Percentiles rank a stretch among this genome's conserved stretches.
These are phyloP conservation scores for Seira ritae DNA, from an alignment of 2,888 invertebrate genomes.

Conservation along the genomic window DNA sequence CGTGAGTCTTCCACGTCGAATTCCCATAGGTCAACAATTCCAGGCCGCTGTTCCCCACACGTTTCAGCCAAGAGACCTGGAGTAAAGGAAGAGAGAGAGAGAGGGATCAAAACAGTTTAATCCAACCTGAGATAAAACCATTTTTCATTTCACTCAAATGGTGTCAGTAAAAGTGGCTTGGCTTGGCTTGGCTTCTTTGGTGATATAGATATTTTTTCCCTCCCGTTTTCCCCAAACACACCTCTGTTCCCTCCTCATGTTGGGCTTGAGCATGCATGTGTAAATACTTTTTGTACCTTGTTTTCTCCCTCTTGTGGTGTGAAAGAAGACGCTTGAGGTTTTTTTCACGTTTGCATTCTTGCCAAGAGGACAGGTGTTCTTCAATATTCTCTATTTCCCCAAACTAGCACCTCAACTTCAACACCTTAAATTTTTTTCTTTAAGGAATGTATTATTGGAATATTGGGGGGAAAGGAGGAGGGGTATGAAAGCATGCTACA, in stretches of 20 bases:
- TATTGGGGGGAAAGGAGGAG: not conserved
- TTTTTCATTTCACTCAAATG: no score
- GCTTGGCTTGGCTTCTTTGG: no score
- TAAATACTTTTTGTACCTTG: no score
- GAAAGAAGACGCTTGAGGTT: no score
- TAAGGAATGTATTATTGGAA: not conserved
- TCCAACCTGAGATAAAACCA: no score
- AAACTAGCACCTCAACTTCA: not conserved
- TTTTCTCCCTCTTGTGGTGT: no score
- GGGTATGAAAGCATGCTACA: not conserved
- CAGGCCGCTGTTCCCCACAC: constrained; percentile 79
- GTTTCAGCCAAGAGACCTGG: constrained; percentile 81
- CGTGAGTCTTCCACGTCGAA: constrained; percentile 79
- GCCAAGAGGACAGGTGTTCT: no score
- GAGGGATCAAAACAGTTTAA: not conserved
- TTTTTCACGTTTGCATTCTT: no score
- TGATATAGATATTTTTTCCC: not conserved
- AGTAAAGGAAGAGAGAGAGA: constrained; percentile 71
- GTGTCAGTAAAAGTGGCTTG: no score
- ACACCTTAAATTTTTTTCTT: not conserved
- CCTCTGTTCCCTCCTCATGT: no score
- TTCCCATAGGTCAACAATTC: constrained; percentile 80
- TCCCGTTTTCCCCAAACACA: not conserved
- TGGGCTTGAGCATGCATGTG: no score
- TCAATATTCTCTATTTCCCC: no score